Percentiles rank a stretch among this genome's conserved stretches.
phyloP scores from a whole-genome alignment of 2,113 vertebrate species.

The Sardina pilchardus region DNA sequence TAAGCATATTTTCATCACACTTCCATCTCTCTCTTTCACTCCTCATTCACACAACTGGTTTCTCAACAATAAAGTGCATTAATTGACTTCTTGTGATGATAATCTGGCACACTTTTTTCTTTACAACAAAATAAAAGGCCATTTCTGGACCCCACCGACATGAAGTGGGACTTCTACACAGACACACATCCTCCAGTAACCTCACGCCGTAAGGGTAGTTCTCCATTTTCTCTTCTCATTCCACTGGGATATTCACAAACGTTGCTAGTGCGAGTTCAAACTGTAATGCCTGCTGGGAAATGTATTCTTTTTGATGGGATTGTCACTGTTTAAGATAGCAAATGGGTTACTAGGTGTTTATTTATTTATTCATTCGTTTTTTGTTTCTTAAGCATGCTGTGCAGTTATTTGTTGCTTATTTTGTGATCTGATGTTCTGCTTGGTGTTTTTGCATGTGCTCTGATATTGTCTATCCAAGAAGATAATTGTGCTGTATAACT shows the following conservation, averaged over 20 bases:
- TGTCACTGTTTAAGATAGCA: slow-evolving; percentile 14
- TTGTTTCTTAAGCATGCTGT: background rate
- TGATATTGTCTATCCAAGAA: background rate
- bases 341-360: background rate
- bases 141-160: background rate
- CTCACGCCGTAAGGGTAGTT: background rate
- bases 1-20: slow-evolving; percentile 53
- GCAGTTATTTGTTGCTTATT: background rate
- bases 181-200: background rate
- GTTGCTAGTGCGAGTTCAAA: background rate
- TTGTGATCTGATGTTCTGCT: background rate
- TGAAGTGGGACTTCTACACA: background rate
- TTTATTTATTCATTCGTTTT: background rate
- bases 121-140: slow-evolving; percentile 41
- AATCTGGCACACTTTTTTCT: slow-evolving; percentile 27
- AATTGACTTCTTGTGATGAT: slow-evolving; percentile 40
- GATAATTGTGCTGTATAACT: background rate
- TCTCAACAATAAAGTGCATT: slow-evolving; percentile 74
- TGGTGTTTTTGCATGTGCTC: background rate
- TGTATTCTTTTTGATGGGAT: slow-evolving; percentile 15
- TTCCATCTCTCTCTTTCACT: slow-evolving; percentile 12
- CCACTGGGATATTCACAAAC: background rate
- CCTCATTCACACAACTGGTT: slow-evolving; percentile 54
- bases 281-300: slow-evolving; percentile 27
- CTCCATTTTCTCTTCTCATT: background rate